Evolutionary conservation across 2,797 vertebrate species (phyloP).

Genomic region (Anolis apletophallus): DNA sequence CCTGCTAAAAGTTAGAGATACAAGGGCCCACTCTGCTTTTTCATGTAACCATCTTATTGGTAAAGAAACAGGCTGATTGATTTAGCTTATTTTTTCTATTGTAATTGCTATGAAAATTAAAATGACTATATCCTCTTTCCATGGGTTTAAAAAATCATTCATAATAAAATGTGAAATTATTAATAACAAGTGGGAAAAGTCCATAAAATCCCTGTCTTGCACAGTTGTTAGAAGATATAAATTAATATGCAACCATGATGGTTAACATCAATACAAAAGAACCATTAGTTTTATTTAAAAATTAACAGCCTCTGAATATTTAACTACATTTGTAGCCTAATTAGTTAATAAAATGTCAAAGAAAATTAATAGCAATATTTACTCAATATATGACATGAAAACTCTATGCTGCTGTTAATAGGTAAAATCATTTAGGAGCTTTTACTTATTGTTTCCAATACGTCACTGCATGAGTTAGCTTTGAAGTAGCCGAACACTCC

Average conservation of each 20-base stretch:
- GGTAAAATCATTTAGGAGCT: background rate
- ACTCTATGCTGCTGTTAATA: background rate
- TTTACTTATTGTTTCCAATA: background rate
- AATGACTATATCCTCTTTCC: conserved; percentile 7
- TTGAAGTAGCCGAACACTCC: no score
- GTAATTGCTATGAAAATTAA: background rate
- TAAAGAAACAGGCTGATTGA: background rate
- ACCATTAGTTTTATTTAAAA: conserved; percentile 51
- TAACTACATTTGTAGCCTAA: conserved; percentile 20
- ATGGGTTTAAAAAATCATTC: conserved; percentile 36
- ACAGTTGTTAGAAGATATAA: conserved; percentile 49
- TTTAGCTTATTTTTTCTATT: background rate
- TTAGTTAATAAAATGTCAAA: conserved; percentile 46
- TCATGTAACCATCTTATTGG: background rate
- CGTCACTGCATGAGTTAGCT: background rate
- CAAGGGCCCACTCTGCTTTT: background rate
- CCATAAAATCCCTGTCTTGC: conserved; percentile 27
- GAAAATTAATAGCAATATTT: conserved; percentile 54
- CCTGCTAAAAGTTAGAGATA: background rate
- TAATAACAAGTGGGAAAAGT: conserved; percentile 29
- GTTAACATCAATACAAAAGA: conserved; percentile 49
- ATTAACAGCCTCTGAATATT: conserved; percentile 49
- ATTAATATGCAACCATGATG: conserved; percentile 54
- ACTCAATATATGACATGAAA: conserved; percentile 23
- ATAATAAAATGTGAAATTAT: conserved; percentile 38